Conservation (phyloP, 2,113 vertebrate genomes). For the Callaeas wilsoni region DNA sequence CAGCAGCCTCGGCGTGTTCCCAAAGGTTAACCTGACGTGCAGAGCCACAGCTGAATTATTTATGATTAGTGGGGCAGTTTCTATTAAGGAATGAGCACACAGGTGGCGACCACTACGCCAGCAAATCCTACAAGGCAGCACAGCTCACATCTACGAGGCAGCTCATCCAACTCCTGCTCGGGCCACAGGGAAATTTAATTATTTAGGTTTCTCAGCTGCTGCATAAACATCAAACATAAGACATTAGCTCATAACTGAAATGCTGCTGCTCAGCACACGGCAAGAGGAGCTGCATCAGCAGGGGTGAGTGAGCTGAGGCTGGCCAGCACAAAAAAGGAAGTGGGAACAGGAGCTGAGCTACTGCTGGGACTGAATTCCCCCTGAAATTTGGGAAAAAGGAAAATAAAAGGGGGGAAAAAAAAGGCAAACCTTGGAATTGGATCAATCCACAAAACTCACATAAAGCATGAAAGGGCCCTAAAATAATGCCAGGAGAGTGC, state of each 20-base stretch:
- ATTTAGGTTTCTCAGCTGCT: not conserved
- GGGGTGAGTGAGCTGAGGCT: not conserved
- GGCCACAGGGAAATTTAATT: conserved; percentile 15
- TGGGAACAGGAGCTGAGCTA: not conserved
- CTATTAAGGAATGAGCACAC: not conserved
- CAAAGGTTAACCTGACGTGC: not conserved
- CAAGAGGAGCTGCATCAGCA: not conserved
- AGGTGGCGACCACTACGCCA: not conserved
- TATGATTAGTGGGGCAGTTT: not conserved
- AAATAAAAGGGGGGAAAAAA: not conserved
- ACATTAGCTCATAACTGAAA: not conserved
- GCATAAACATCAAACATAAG: not conserved
- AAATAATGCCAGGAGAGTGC: not conserved
- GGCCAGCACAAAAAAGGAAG: not conserved
- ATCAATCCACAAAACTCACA: not conserved
- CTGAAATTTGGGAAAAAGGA: not conserved
- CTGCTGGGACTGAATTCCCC: fast-evolving
- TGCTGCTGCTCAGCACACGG: not conserved
- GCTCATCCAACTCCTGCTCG: not conserved
- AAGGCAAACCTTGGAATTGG: fast-evolving
- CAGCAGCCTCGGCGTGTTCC: not conserved
- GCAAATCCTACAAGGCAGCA: not conserved
- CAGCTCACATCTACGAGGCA: not conserved
- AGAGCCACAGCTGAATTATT: not conserved
- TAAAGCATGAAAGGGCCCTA: not conserved